Evolutionary conservation across 1,140 invertebrate species (phyloP).

Genomic region (Drosophila eugracilis): DNA sequence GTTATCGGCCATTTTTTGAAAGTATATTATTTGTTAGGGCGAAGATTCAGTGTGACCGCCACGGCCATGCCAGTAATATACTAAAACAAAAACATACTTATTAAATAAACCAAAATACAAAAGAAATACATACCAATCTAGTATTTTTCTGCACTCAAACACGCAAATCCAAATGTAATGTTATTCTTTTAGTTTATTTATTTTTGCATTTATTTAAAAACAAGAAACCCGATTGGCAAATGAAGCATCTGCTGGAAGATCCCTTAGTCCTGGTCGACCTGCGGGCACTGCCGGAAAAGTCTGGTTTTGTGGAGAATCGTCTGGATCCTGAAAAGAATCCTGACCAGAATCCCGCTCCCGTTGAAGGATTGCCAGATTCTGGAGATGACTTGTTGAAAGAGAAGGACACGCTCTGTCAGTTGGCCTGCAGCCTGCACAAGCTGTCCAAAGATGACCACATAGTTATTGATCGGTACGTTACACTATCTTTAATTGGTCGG

Average conservation of each 20-base stretch:
- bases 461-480: conserved; percentile 74
- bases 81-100: not conserved
- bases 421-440: conserved; percentile 71
- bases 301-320: not conserved
- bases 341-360: not conserved
- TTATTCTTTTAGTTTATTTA: not conserved
- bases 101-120: not conserved
- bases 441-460: conserved; percentile 72
- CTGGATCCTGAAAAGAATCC: not conserved
- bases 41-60: not conserved
- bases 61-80: not conserved
- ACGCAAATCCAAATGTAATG: not conserved
- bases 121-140: no score
- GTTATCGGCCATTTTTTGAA: not conserved
- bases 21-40: no score
- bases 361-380: not conserved
- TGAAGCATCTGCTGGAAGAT: conserved; percentile 4
- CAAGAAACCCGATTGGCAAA: not conserved
- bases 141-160: no score
- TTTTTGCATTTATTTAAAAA: not conserved
- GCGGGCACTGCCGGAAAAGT: not conserved
- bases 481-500: not conserved
- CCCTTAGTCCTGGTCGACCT: not conserved
- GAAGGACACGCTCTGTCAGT: conserved; percentile 60
- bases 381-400: conserved; percentile 2